Evolutionary conservation across 2,797 vertebrate species (phyloP), one percentile per base, ranked within the genome.

Genomic region (Sphenodon punctatus): DNA sequence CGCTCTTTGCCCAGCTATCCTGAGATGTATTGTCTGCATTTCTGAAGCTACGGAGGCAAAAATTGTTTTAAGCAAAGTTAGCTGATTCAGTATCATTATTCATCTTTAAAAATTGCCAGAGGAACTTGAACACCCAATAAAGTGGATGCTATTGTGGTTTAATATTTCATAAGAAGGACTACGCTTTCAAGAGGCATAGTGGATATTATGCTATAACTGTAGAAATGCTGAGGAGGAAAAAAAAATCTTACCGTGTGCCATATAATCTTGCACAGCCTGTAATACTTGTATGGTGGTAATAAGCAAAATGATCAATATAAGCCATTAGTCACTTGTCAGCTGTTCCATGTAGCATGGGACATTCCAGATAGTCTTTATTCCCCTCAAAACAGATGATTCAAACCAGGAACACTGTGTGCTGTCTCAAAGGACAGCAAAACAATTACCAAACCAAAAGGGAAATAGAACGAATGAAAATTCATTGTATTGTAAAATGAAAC

Each of bases 391-490:
- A 66, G 56, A 71, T 70, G n/a, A 82, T 43, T 59, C 70, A 66
- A 27, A 23, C 5, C 8, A 67, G 22, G 43, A 88, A 82, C 11
- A 66, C 10, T 39, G 4, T 38, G n/a, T 68, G 41, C 60, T 17
- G 4, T 73, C 86, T 78, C 43, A 78, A 8, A 75, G 72, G 48
- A 77, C 23, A 67, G 46, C 4, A 72, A 80, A 79, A 83, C 17
- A 81, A 79, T 53, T 45, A 75, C 25, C 51, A 85, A 72, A 72
- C 56, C 46, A 43, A 64, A 88, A 79, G 63, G 39, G 56, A 87
- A 88, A 80, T 16, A 48, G 42, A 71, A 72, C 22, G 89, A 90
- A 84, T 38, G 67, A 84, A 86, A 85, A 86, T 59, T 36, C 16
- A 42, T 2, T 58, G 25, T 41, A 41, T 42, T 68, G 56, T 76